Conservation (phyloP, 2,113 vertebrate genomes). For the Ageneiosus marmoratus region DNA sequence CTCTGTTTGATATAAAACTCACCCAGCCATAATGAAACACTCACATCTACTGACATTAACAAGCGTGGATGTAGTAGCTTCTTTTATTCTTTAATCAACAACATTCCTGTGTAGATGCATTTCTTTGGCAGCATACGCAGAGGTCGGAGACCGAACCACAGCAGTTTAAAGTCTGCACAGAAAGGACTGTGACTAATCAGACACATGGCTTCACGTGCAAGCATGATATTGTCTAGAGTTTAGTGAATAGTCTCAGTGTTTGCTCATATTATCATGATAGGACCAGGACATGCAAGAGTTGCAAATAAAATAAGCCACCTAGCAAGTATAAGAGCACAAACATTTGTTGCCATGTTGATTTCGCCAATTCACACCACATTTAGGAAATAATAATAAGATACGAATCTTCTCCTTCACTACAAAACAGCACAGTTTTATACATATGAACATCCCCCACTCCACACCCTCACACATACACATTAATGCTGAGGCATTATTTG, state of each 20-base stretch:
- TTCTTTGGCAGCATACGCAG: background rate
- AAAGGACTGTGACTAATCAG: slow-evolving; percentile 24
- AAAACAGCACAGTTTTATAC: background rate
- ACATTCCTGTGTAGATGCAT: slow-evolving; percentile 18
- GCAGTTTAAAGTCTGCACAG: background rate
- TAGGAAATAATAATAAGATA: background rate
- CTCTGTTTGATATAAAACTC: slow-evolving; percentile 7
- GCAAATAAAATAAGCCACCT: slow-evolving; percentile 31
- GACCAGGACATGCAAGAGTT: slow-evolving; percentile 5
- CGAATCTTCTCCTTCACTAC: background rate
- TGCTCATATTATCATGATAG: slow-evolving; percentile 23
- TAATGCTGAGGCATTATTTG: background rate
- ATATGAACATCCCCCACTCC: background rate
- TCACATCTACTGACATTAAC: slow-evolving; percentile 62
- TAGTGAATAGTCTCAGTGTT: slow-evolving; percentile 42
- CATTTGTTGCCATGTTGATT: background rate
- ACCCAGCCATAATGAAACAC: slow-evolving; percentile 16
- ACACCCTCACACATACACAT: background rate
- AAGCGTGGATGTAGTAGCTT: slow-evolving; percentile 50
- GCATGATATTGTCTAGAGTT: slow-evolving; percentile 30
- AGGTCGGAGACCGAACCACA: slow-evolving; percentile 14
- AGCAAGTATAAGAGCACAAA: slow-evolving; percentile 4
- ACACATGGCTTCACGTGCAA: slow-evolving; percentile 21
- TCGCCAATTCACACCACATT: background rate
- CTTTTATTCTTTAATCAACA: slow-evolving; percentile 53